Percentiles rank a stretch among this genome's conserved stretches.
Conservation (phyloP, 30 jellyfish, hydroid and myxozoan species). For the Clytia hemisphaerica region DNA sequence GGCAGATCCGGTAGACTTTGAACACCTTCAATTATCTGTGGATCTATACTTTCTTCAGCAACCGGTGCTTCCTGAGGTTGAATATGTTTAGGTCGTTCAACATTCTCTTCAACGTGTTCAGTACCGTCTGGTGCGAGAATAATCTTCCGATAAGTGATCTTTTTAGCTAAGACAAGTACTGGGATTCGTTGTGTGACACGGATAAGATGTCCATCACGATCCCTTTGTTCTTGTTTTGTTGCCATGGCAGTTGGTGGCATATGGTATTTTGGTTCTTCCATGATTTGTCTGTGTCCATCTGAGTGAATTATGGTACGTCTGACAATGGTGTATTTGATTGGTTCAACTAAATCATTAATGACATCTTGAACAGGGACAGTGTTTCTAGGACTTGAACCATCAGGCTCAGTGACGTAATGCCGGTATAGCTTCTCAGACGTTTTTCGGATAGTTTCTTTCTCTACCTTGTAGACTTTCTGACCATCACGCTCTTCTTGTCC, state of each 20-base stretch:
- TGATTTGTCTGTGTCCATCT: constrained; percentile 28
- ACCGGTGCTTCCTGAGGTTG: constrained; percentile 14
- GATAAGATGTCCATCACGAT: constrained; percentile 41
- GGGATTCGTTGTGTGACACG: constrained; percentile 38
- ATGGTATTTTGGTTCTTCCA: constrained; percentile 58
- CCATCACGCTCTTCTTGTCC: constrained; percentile 36
- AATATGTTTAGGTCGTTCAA: constrained; percentile 22
- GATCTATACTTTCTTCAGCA: constrained; percentile 14
- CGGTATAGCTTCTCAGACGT: too few relatives aligned
- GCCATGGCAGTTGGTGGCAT: constrained; percentile 49
- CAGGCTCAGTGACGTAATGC: too few relatives aligned
- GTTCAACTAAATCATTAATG: constrained; percentile 52
- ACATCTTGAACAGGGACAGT: constrained; percentile 67
- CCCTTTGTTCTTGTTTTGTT: constrained; percentile 56
- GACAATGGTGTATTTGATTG: constrained; percentile 42
- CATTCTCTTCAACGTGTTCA: constrained; percentile 51
- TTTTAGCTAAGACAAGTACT: constrained; percentile 30
- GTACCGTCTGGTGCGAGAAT: constrained; percentile 50
- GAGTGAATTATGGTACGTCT: constrained; percentile 31
- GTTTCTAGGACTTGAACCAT: too few relatives aligned
- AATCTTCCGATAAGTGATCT: constrained; percentile 41
- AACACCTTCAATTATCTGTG: not conserved
- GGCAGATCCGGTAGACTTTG: constrained; percentile 1
- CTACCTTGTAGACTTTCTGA: too few relatives aligned
- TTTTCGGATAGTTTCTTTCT: too few relatives aligned